Percentiles rank a stretch among this genome's conserved stretches.
These are phyloP conservation scores for Tetrao urogallus DNA, from an alignment of 2,113 vertebrate genomes.

Conservation along the genomic window DNA sequence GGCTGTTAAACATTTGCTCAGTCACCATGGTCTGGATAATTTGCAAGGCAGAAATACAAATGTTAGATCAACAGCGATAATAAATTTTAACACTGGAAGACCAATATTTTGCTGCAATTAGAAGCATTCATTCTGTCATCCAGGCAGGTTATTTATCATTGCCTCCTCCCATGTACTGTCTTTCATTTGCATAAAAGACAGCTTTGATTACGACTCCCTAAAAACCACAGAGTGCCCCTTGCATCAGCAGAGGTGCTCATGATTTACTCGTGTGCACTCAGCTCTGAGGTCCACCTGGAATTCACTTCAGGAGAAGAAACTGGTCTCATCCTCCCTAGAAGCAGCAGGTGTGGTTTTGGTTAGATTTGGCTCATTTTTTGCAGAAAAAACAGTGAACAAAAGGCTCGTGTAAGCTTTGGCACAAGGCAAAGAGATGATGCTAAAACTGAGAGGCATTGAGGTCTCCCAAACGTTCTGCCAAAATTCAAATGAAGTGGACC, in stretches of 20 bases:
- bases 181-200: conserved; percentile 7
- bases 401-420: neutral
- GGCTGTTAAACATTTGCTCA: conserved; percentile 58
- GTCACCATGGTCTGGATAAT: neutral
- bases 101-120: conserved; percentile 56
- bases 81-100: conserved; percentile 41
- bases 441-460: neutral
- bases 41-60: conserved; percentile 44
- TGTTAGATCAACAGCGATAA: conserved; percentile 54
- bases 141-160: conserved; percentile 17
- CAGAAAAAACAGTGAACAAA: neutral
- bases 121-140: neutral
- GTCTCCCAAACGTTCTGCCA: neutral
- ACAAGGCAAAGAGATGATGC: neutral
- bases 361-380: neutral
- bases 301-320: neutral
- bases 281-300: neutral
- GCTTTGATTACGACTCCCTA: neutral
- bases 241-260: neutral
- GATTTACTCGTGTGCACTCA: neutral
- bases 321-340: neutral
- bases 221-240: neutral
- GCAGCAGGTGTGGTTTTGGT: neutral
- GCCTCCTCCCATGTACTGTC: neutral
- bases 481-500: neutral